Evolutionary conservation across 1,140 invertebrate genomes (phyloP).

Genomic region (Belonocnema kinseyi): DNA sequence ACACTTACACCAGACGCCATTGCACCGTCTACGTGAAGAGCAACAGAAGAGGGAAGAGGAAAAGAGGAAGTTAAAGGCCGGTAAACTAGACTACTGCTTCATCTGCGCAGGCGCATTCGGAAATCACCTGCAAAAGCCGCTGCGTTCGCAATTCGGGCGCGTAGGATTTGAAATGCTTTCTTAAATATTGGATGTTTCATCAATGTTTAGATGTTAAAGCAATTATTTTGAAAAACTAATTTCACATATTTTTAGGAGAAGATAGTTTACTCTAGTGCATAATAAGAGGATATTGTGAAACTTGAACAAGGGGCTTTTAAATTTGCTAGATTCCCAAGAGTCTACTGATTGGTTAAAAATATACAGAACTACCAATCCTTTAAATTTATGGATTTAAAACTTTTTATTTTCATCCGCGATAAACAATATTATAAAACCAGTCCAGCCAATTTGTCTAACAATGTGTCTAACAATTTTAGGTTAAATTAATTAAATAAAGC

Average conservation of each 20-base stretch:
- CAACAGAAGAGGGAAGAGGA: conserved; percentile 72
- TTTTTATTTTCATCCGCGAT: too few species aligned
- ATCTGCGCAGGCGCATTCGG: conserved; percentile 28
- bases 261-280: not conserved
- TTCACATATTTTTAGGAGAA: conserved; percentile 26
- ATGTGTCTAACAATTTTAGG: too few species aligned
- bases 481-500: too few species aligned
- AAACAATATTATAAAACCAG: too few species aligned
- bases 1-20: conserved; percentile 79
- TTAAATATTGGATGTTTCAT: too few species aligned
- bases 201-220: not conserved
- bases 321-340: too few species aligned
- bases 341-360: too few species aligned
- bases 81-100: conserved; percentile 59
- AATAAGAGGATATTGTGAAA: not conserved
- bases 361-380: too few species aligned
- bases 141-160: not conserved
- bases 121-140: conserved; percentile 35
- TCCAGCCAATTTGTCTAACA: too few species aligned
- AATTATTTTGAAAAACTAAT: conserved; percentile 30
- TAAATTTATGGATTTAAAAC: too few species aligned
- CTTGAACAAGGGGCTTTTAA: not conserved
- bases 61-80: conserved; percentile 74
- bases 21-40: conserved; percentile 55
- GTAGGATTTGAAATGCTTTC: too few species aligned